Percentiles rank a stretch among this genome's conserved stretches.
These are phyloP conservation scores for Brachyrhaphis roseni DNA, from an alignment of 2,797 vertebrate species.

Conservation along the genomic window DNA sequence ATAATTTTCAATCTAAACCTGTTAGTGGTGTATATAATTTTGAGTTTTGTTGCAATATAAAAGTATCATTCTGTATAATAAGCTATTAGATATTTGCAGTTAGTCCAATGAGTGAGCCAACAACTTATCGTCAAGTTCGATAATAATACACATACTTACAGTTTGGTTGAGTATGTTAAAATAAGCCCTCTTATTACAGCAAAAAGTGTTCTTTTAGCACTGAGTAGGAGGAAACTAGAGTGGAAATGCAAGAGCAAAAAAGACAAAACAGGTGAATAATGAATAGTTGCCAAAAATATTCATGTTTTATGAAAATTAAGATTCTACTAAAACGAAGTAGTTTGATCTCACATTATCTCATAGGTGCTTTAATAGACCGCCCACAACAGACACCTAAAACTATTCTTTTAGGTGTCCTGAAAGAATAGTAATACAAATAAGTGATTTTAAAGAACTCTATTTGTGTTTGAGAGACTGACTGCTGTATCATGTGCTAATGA, in stretches of 20 bases:
- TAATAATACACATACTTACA: neutral
- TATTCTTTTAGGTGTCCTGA: too few relatives aligned
- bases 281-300: neutral
- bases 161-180: constrained; percentile 7
- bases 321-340: neutral
- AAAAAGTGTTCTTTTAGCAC: neutral
- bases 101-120: neutral
- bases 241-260: neutral
- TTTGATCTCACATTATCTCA: neutral
- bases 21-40: neutral
- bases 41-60: neutral
- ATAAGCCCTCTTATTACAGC: neutral
- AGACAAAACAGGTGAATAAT: neutral
- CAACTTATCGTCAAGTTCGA: neutral
- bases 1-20: neutral
- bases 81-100: neutral
- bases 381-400: too few relatives aligned
- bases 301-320: neutral
- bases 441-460: too few relatives aligned
- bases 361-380: neutral
- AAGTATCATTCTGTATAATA: neutral
- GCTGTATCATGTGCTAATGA: too few relatives aligned
- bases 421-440: too few relatives aligned
- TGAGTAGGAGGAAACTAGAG: neutral
- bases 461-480: too few relatives aligned